Percentiles rank a stretch among this genome's conserved stretches.
These are phyloP conservation scores for Synanceia verrucosa DNA, from an alignment of 2,797 vertebrate species.

Conservation along the genomic window DNA sequence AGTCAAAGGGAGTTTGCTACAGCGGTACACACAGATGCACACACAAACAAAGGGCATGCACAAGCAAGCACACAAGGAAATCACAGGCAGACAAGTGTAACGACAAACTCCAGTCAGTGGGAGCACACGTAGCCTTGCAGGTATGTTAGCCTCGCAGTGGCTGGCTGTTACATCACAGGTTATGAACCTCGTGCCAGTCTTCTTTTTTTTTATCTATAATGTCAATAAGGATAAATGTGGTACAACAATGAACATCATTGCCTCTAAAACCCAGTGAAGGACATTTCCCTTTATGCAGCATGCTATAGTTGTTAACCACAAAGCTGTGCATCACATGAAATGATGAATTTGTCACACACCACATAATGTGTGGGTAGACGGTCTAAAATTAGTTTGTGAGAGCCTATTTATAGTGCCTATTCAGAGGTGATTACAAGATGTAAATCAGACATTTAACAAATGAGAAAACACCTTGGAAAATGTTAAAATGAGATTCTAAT, in stretches of 20 bases:
- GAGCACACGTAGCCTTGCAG: slow-evolving; percentile 9
- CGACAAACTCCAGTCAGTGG: slow-evolving; percentile 14
- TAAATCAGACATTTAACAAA: slow-evolving; percentile 1
- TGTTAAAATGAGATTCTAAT: neutral
- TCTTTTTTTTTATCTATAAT: slow-evolving; percentile 53
- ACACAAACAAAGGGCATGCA: slow-evolving; percentile 28
- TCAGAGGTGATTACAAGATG: slow-evolving; percentile 50
- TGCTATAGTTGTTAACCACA: slow-evolving; percentile 76
- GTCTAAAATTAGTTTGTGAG: slow-evolving; percentile 74
- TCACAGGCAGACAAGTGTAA: slow-evolving; percentile 37
- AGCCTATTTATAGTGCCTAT: too few species aligned
- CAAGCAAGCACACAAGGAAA: slow-evolving; percentile 26
- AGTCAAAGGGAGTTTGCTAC: slow-evolving; percentile 70
- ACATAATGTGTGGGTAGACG: slow-evolving; percentile 65
- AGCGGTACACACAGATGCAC: slow-evolving; percentile 56
- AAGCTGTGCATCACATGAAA: slow-evolving; percentile 73
- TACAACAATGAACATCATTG: slow-evolving; percentile 31
- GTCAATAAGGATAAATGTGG: slow-evolving; percentile 27
- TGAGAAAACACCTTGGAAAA: neutral
- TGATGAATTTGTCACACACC: slow-evolving; percentile 71
- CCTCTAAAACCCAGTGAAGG: slow-evolving; percentile 50
- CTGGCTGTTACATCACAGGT: slow-evolving; percentile 29
- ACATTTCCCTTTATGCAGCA: slow-evolving; percentile 61
- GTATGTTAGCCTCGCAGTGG: slow-evolving; percentile 2
- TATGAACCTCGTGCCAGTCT: slow-evolving; percentile 29